Evolutionary conservation across 2,888 invertebrate species (phyloP).

Genomic region (Tromatobia lineatoria): DNA sequence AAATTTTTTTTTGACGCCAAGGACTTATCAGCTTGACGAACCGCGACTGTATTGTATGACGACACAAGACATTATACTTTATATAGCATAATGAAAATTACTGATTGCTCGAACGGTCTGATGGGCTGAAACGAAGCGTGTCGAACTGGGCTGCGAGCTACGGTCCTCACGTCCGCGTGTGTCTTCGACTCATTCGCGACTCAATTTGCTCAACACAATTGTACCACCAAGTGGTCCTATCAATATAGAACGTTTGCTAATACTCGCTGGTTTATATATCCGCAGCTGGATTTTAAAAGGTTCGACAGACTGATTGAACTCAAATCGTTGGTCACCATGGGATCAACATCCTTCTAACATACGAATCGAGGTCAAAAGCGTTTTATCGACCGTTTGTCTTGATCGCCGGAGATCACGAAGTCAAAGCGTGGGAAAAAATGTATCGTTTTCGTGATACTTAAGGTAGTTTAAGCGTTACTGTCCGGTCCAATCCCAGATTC

Average conservation of each 20-base stretch:
- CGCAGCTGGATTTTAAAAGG: slow-evolving; percentile 28
- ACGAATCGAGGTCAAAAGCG: slow-evolving; percentile 42
- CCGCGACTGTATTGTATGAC: slow-evolving; percentile 66
- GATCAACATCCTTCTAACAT: background rate
- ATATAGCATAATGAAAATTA: slow-evolving; percentile 67
- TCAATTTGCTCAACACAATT: slow-evolving; percentile 79
- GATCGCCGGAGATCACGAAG: background rate
- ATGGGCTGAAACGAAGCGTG: slow-evolving; percentile 76
- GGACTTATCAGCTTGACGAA: slow-evolving; percentile 45
- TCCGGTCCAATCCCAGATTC: too few relatives aligned
- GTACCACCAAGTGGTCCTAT: slow-evolving; percentile 75
- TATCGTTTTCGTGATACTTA: too few relatives aligned
- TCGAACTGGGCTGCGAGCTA: slow-evolving; percentile 66
- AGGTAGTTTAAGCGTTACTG: too few relatives aligned
- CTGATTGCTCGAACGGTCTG: slow-evolving; percentile 66
- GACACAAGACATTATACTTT: slow-evolving; percentile 60
- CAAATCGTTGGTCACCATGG: slow-evolving; percentile 31
- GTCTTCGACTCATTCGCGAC: slow-evolving; percentile 61
- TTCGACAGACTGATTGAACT: slow-evolving; percentile 39
- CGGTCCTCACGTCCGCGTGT: slow-evolving; percentile 29
- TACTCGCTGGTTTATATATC: background rate
- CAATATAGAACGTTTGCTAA: slow-evolving; percentile 68
- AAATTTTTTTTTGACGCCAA: background rate
- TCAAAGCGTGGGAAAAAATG: slow-evolving; percentile 36
- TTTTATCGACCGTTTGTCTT: slow-evolving; percentile 23